These are phyloP conservation scores for Drosophila ironensis DNA, from an alignment of 1,140 invertebrate species.

Conservation along the genomic window DNA sequence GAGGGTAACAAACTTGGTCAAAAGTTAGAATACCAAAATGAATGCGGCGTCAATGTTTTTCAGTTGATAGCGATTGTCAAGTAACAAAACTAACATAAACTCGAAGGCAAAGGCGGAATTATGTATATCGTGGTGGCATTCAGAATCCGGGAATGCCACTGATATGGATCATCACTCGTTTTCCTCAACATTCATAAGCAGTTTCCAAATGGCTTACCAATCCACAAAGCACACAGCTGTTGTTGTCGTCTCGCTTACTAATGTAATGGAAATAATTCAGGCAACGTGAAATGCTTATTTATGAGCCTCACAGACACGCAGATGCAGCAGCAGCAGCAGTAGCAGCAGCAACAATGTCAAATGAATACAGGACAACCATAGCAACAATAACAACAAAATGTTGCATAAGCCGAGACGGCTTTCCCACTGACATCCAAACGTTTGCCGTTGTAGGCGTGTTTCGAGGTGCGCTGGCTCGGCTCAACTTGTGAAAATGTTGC, in stretches of 20 bases:
- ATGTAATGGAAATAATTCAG: conserved; percentile 77
- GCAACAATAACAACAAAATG: conserved; percentile 8
- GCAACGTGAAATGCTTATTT: conserved; percentile 64
- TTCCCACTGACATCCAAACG: conserved; percentile 23
- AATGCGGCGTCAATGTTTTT: no score
- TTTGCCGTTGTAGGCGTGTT: conserved; percentile 12
- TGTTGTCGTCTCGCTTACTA: conserved; percentile 53
- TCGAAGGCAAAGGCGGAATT: no score
- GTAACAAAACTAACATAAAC: no score
- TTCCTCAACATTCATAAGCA: conserved; percentile 1
- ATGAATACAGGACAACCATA: no score
- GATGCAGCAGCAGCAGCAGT: conserved; percentile 5
- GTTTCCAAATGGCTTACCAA: not conserved
- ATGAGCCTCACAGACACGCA: conserved; percentile 38
- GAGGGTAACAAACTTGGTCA: no score
- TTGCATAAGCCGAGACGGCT: conserved; percentile 33
- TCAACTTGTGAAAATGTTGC: conserved; percentile 54
- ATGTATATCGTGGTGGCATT: no score
- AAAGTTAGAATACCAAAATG: no score
- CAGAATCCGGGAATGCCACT: not conserved
- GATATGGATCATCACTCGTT: not conserved
- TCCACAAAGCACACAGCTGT: conserved; percentile 10
- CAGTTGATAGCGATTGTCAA: no score
- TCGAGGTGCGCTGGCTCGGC: conserved; percentile 6
- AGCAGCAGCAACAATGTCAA: not conserved